Evolutionary conservation across 2,113 vertebrate genomes (phyloP).

Genomic region (Malurus cyaneus): DNA sequence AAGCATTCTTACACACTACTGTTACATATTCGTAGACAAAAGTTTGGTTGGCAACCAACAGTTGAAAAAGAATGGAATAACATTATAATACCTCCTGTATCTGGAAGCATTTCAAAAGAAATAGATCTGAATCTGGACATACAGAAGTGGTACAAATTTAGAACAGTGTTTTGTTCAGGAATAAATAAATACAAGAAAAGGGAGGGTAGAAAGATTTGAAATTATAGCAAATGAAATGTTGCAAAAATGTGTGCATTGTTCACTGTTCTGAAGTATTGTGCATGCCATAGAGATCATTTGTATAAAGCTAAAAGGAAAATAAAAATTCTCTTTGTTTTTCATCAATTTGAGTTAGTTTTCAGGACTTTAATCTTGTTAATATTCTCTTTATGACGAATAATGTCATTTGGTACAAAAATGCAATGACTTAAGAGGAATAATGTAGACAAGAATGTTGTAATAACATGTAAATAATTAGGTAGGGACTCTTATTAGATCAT

Average conservation of each 20-base stretch:
- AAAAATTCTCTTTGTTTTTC: background rate
- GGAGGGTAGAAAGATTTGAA: background rate
- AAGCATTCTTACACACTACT: background rate
- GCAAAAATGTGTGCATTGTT: background rate
- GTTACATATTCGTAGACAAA: background rate
- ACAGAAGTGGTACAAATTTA: background rate
- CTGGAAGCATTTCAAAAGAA: background rate
- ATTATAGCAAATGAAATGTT: background rate
- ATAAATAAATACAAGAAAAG: background rate
- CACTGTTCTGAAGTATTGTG: background rate
- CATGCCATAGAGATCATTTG: background rate
- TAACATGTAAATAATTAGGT: background rate
- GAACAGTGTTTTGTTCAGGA: background rate
- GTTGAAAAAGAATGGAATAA: background rate
- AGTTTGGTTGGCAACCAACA: background rate
- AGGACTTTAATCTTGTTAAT: background rate
- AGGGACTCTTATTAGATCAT: background rate
- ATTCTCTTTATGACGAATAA: conserved; percentile 5
- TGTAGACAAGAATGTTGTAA: background rate
- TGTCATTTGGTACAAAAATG: background rate
- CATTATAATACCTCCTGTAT: background rate
- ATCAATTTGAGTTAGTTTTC: background rate
- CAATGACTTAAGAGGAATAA: background rate
- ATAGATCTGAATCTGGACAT: background rate
- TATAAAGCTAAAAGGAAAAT: background rate